Conservation (phyloP, 2,888 invertebrate genomes). For the Eutolmus rufibarbis region DNA sequence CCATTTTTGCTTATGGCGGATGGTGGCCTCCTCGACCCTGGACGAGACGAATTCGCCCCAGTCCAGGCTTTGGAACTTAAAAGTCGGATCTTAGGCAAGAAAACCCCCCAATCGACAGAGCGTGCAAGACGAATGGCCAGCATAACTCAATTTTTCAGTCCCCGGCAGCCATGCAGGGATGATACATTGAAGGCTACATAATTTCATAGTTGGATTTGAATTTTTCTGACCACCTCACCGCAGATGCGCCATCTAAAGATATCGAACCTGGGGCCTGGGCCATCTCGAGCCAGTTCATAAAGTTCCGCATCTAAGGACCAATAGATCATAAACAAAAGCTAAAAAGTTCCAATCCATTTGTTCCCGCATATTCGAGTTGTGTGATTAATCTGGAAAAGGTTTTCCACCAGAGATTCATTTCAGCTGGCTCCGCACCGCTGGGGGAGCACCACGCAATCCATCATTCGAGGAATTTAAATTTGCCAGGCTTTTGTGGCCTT, state of each 20-base stretch:
- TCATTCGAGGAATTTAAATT: background rate
- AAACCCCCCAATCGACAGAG: background rate
- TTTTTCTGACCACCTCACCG: background rate
- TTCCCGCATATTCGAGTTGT: background rate
- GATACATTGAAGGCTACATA: conserved; percentile 9
- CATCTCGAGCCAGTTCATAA: background rate
- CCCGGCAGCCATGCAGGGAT: conserved; percentile 8
- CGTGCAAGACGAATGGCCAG: conserved; percentile 16
- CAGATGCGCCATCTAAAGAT: background rate
- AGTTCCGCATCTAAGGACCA: conserved; percentile 12
- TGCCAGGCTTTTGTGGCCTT: background rate
- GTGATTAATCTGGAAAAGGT: conserved; percentile 20
- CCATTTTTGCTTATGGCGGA: background rate
- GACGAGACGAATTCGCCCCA: background rate
- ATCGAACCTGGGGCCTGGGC: background rate
- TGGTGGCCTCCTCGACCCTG: background rate
- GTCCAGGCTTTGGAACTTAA: background rate
- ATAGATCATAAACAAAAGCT: background rate
- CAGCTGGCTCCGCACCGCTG: background rate
- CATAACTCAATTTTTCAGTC: conserved; percentile 13
- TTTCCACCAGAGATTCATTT: background rate
- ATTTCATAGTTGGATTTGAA: conserved; percentile 3
- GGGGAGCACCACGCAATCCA: background rate
- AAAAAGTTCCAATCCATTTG: conserved; percentile 27
- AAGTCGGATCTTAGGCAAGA: background rate